These are phyloP conservation scores for Sebastes oblongus DNA, from an alignment of 2,797 vertebrate species.

Conservation along the genomic window DNA sequence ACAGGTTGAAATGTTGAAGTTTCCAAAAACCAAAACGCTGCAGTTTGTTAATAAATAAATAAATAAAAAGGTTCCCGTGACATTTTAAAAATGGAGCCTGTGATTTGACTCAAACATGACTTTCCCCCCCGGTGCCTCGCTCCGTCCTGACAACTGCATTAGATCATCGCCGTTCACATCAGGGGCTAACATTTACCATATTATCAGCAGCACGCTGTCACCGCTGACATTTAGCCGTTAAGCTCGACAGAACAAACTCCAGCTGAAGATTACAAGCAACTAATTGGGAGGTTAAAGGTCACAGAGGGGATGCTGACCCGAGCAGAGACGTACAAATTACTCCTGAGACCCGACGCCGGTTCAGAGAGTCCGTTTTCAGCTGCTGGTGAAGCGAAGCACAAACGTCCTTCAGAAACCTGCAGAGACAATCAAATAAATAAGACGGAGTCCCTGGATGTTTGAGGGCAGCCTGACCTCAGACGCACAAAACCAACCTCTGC, in stretches of 20 bases:
- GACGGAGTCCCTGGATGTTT: neutral
- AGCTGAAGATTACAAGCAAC: neutral
- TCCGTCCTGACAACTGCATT: neutral
- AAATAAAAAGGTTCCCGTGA: neutral
- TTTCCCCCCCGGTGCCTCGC: neutral
- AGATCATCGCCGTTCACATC: neutral
- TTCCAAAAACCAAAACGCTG: neutral
- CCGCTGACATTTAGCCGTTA: slow-evolving; percentile 2
- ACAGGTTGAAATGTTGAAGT: neutral
- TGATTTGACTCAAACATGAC: neutral
- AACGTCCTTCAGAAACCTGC: neutral
- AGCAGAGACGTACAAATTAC: neutral
- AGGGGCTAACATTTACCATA: neutral
- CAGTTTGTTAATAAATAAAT: neutral
- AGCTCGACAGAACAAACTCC: neutral
- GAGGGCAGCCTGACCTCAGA: slow-evolving; percentile 18
- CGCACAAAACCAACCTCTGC: neutral
- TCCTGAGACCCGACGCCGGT: neutral
- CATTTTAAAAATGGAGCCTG: slow-evolving; percentile 1
- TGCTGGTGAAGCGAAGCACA: neutral
- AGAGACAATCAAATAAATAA: neutral
- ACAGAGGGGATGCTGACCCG: neutral
- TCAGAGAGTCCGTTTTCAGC: neutral
- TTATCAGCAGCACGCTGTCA: neutral
- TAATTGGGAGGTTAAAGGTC: slow-evolving; percentile 19